Base-by-base conservation (phyloP, 2,888 invertebrate genomes). In the Cerceris rybyensis region DNA sequence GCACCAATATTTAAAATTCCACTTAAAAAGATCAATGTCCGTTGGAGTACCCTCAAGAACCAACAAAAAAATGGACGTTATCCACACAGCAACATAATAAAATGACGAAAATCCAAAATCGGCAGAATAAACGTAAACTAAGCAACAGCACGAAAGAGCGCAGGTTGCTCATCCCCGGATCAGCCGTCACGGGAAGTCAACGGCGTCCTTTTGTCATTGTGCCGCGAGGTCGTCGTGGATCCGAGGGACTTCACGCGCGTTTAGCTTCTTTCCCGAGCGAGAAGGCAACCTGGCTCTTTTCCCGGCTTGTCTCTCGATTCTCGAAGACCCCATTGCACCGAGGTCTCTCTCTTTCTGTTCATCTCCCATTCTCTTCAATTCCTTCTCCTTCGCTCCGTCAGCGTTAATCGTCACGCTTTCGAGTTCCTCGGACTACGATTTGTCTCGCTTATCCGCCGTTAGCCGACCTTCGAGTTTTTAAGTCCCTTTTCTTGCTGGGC, bases 381-480 rank as follows among this genome's bases (percentile, higher is more conserved):
- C n/a, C 28, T 8, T 59, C 50, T 17, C 54, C 42, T 43, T 59
- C 46, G 54, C 67, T 57, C 59, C 50, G 8, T 50, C 28, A 52
- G 41, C 65, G 69, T 61, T 73, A 75, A 80, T 85, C 85, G 85
- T 85, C 78, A 85, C 80, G 85, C 78, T 82, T 85, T 76, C 77
- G 73, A 71, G 42, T 58, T 60, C 14, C 71, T 61, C 50, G 58
- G 55, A 28, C 76, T 58, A 17, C 81, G 75, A 85, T 85, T 85
- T 78, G 85, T 71, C 78, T 70, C 83, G 81, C 81, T 75, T 57
- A 68, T 73, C 69, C 78, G 63, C 82, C 76, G 78, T 78, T 82
- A 78, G 70, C 46, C 74, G 71, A 75, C 74, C 70, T 75, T 71
- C 60, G 65, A 73, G 64, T 70, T 75, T 83, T 73, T 80, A 74